A percentile compares a stretch with the other conserved stretches of the same genome.
phyloP scores from a whole-genome alignment of 2,888 invertebrate species.

The Dione juno region DNA sequence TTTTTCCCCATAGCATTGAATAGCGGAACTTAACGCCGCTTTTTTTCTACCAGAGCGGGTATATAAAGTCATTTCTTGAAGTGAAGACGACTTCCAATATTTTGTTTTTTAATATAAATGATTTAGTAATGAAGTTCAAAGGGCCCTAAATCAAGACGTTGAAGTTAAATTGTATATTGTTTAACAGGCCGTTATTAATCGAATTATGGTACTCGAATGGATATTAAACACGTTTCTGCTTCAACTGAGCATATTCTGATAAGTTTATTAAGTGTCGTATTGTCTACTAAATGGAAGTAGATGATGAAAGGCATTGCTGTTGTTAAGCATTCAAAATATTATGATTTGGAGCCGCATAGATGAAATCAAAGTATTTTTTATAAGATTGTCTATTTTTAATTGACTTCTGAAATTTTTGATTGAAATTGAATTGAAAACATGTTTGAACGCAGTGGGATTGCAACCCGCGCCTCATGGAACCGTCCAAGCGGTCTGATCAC shows the following conservation, averaged over 20 bases:
- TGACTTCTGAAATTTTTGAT: no score
- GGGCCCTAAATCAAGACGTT: slow-evolving; percentile 25
- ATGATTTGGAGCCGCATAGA: neutral
- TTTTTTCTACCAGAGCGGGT: no score
- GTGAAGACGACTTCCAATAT: no score
- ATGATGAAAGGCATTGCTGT: neutral
- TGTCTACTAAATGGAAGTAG: neutral
- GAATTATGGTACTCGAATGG: slow-evolving; percentile 37
- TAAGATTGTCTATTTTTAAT: no score
- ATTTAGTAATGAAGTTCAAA: slow-evolving; percentile 9
- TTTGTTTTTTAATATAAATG: neutral
- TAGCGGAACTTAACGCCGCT: no score
- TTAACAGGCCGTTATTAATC: slow-evolving; percentile 36
- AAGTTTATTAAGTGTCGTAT: slow-evolving; percentile 27
- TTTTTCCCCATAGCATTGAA: no score
- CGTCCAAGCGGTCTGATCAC: no score
- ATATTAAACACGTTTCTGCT: slow-evolving; percentile 36
- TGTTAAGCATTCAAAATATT: neutral
- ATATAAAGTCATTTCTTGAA: no score
- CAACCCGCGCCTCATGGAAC: no score
- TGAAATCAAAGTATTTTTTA: neutral
- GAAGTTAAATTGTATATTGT: slow-evolving; percentile 25
- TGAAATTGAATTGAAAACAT: no score
- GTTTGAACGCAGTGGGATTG: no score
- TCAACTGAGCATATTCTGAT: slow-evolving; percentile 30